These are phyloP conservation scores for Trachelus tabidus DNA, from an alignment of 2,888 invertebrate species.

Conservation along the genomic window DNA sequence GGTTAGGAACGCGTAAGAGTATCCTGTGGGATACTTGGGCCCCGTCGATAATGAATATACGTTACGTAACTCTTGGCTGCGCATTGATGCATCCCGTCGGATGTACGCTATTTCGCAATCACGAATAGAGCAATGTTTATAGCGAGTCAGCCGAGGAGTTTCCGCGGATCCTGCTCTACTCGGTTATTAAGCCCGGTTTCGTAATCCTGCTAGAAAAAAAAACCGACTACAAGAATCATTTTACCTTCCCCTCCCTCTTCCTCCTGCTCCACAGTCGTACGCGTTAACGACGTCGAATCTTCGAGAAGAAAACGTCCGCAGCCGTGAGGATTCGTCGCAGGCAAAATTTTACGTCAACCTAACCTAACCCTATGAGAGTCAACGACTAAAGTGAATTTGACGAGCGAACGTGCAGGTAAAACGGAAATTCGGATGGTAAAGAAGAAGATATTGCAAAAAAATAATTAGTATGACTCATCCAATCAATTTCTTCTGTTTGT, in stretches of 20 bases:
- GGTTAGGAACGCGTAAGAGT: neutral
- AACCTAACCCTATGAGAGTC: neutral
- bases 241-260: conserved; percentile 28
- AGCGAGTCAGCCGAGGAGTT: conserved; percentile 37
- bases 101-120: conserved; percentile 65
- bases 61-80: conserved; percentile 21
- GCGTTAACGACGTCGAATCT: conserved; percentile 22
- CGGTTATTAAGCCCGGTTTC: conserved; percentile 60
- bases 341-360: neutral
- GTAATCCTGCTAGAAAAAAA: conserved; percentile 48
- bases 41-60: neutral
- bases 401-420: neutral
- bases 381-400: neutral
- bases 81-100: conserved; percentile 61
- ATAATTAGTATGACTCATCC: neutral
- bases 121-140: conserved; percentile 62
- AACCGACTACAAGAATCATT: neutral
- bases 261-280: conserved; percentile 14
- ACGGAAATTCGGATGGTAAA: conserved; percentile 1
- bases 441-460: neutral
- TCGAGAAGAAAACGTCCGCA: conserved; percentile 7
- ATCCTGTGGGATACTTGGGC: neutral
- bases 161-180: conserved; percentile 53
- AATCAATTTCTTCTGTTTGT: neutral
- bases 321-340: neutral